Evolutionary conservation across 2,888 invertebrate genomes (phyloP).

Genomic region (Thymelicus sylvestris): DNA sequence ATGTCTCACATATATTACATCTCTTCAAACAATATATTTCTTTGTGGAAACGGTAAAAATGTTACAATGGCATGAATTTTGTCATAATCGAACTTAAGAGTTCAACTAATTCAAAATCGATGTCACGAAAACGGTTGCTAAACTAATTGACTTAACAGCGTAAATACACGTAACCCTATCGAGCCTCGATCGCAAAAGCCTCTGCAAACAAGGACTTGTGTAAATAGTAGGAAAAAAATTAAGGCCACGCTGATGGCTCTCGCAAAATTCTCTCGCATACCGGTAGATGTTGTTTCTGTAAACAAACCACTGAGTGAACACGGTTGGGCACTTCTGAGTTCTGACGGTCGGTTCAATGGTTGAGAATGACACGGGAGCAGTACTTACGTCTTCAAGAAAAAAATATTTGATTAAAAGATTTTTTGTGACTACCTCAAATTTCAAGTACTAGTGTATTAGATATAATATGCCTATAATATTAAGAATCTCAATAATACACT

Average conservation of each 20-base stretch:
- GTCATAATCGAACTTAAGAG: constrained; percentile 30
- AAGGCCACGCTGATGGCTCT: constrained; percentile 68
- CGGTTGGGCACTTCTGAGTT: constrained; percentile 76
- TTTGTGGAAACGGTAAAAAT: background rate
- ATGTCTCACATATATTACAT: constrained; percentile 1
- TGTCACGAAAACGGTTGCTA: constrained; percentile 42
- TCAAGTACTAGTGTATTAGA: background rate
- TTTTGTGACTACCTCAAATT: constrained; percentile 8
- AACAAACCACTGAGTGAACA: constrained; percentile 69
- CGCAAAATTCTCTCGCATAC: constrained; percentile 70
- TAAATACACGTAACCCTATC: constrained; percentile 71
- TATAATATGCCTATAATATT: background rate
- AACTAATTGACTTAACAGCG: constrained; percentile 63
- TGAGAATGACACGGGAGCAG: constrained; percentile 67
- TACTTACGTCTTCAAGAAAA: constrained; percentile 7
- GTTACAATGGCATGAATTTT: background rate
- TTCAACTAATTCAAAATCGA: constrained; percentile 45
- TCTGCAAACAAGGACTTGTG: constrained; percentile 65
- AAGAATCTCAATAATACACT: background rate
- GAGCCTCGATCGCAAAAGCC: constrained; percentile 75
- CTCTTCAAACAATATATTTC: constrained; percentile 6
- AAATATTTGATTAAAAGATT: constrained; percentile 28
- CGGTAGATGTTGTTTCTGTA: constrained; percentile 76
- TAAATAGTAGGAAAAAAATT: constrained; percentile 68
- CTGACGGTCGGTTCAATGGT: constrained; percentile 65